These are phyloP conservation scores for Decapterus maruadsi DNA, from an alignment of 2,797 vertebrate species.

Conservation along the genomic window DNA sequence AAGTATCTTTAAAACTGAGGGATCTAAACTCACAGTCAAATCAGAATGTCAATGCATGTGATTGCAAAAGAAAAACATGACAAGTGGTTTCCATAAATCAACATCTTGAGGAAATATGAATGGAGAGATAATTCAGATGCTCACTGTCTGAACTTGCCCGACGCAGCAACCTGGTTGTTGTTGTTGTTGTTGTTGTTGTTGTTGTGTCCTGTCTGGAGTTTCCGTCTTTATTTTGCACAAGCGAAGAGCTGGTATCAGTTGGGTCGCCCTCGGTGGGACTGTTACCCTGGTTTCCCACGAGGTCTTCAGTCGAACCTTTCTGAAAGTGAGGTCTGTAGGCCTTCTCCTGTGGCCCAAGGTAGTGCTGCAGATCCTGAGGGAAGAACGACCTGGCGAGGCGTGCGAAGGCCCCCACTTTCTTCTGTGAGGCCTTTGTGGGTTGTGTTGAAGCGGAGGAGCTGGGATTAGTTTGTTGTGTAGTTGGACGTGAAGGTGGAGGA, in stretches of 20 bases:
- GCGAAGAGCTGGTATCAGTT: conserved; percentile 23
- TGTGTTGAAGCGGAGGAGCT: background rate
- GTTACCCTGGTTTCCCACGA: conserved; percentile 27
- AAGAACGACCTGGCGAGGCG: conserved; percentile 66
- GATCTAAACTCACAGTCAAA: background rate
- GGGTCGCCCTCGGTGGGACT: conserved; percentile 21
- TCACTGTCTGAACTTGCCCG: conserved; percentile 80
- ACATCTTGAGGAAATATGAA: conserved; percentile 20
- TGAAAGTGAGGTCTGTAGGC: conserved; percentile 53
- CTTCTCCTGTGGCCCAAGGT: conserved; percentile 63
- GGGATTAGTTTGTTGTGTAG: conserved; percentile 24
- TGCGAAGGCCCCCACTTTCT: conserved; percentile 7
- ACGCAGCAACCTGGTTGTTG: conserved; percentile 59
- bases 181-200: conserved; percentile 31
- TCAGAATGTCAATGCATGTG: conserved; percentile 20
- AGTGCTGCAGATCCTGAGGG: conserved; percentile 67
- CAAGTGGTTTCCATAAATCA: conserved; percentile 10
- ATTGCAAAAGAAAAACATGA: conserved; percentile 25
- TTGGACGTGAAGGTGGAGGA: conserved; percentile 20
- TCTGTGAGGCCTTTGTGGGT: conserved; percentile 37
- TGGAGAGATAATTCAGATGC: conserved; percentile 55
- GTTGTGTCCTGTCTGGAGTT: conserved; percentile 54
- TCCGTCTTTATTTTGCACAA: conserved; percentile 39
- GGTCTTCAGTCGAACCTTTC: conserved; percentile 10
- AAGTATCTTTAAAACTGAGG: background rate